Base-by-base conservation (phyloP, 2,113 vertebrate species). In the Pelecanus crispus region DNA sequence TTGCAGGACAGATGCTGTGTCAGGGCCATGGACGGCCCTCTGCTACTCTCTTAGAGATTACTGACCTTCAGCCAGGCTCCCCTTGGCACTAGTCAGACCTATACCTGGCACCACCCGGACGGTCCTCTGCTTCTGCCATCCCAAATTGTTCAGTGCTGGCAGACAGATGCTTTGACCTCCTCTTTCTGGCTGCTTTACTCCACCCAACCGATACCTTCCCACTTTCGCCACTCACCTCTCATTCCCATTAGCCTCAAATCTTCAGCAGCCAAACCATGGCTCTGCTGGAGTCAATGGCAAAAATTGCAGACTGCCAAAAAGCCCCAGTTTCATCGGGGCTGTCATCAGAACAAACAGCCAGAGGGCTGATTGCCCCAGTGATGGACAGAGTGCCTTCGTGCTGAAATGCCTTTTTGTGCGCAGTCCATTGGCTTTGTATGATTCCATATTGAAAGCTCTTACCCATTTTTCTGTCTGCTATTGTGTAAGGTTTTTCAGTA, bases 331-430 rank as follows among this genome's bases (percentile, higher is more conserved):
- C 50, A 52, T 28, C 3, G 2, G 49, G 81, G 38, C 74, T 93
- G 74, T 59, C 86, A 90, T 83, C 67, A 84, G 94, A 70, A 70
- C 49, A 93, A 92, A 83, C 20, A 88, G 82, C 85, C 0, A 2
- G 49, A 90, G 79, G 90, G 81, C 71, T 88, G 74, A 70, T 81
- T 3, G 3, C 13, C 59, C 50, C 45, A 56, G 79, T 81, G 90
- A 85, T 55, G 71, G 92, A 92, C 85, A 94, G 88, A 90, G n/a
- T 47, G 75, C 55, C 63, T 92, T 70, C 13, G 0, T 88, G 79
- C 50, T 93, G 71, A 96, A 97, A 93, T 78, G 67, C 55, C 26
- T 88, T 92, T 93, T 62, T 80, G 52, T 88, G 62, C 74, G 92
- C 78, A 77, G 88, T 47, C 75, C 82, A 83, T 70, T 95, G 75